phyloP scores from a whole-genome alignment of 2,888 invertebrate species.

The Zaprionus bogoriensis region DNA sequence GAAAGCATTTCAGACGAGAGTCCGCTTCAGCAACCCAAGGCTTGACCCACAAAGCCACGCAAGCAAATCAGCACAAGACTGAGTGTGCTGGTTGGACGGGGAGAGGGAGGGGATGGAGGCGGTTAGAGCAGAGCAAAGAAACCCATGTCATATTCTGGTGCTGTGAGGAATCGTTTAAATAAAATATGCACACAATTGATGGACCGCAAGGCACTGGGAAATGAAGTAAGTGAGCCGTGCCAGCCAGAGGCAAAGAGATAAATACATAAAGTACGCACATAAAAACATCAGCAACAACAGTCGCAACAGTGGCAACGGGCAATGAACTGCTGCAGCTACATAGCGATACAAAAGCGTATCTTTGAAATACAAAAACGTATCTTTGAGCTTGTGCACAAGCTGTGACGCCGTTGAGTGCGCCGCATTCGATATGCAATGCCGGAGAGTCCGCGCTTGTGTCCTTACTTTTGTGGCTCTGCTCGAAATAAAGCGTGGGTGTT shows the following conservation, averaged over 20 bases:
- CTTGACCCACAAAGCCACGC: slow-evolving; percentile 68
- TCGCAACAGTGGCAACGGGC: slow-evolving; percentile 30
- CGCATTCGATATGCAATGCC: slow-evolving; percentile 5
- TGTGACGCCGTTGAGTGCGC: slow-evolving; percentile 32
- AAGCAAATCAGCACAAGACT: slow-evolving; percentile 61
- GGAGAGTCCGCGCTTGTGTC: slow-evolving; percentile 6
- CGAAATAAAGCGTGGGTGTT: slow-evolving; percentile 11
- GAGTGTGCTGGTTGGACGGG: background rate
- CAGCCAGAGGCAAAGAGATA: slow-evolving; percentile 26
- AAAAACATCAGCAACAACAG: slow-evolving; percentile 11
- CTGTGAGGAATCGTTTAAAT: slow-evolving; percentile 46
- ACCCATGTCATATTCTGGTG: slow-evolving; percentile 51
- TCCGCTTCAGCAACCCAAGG: slow-evolving; percentile 17
- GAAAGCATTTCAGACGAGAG: slow-evolving; percentile 31
- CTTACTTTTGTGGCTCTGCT: slow-evolving; percentile 34
- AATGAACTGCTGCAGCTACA: slow-evolving; percentile 49
- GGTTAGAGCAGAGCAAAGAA: slow-evolving; percentile 21
- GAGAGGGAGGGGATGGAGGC: background rate
- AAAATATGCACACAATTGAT: slow-evolving; percentile 69
- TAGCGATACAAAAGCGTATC: slow-evolving; percentile 20
- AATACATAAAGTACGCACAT: slow-evolving; percentile 12
- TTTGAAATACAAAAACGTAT: slow-evolving; percentile 13
- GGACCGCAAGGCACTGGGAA: slow-evolving; percentile 58
- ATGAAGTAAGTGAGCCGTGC: slow-evolving; percentile 71
- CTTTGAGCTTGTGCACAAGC: slow-evolving; percentile 34